Conservation (phyloP, 2,797 vertebrate species). For the Calcarius lapponicus region DNA sequence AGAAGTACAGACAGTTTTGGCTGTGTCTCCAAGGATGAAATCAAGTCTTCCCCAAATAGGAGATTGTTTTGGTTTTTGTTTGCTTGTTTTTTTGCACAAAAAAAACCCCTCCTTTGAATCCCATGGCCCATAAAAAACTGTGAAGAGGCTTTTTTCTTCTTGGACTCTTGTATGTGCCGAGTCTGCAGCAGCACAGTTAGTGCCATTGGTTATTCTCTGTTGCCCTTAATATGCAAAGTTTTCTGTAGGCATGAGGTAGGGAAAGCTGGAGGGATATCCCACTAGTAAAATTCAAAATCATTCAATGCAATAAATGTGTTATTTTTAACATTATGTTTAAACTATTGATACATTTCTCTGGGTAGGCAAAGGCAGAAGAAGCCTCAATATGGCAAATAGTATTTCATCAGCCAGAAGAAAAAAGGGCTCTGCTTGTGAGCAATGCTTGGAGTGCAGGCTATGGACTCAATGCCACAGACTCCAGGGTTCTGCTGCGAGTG, state of each 20-base stretch:
- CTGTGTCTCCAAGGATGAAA: background rate
- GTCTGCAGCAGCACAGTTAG: background rate
- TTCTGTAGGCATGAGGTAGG: fast-evolving
- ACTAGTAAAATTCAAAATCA: background rate
- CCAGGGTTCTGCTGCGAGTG: constrained; percentile 79
- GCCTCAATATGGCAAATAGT: constrained; percentile 79
- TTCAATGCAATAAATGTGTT: background rate
- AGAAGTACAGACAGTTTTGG: background rate
- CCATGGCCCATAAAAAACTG: background rate
- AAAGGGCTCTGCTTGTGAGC: constrained; percentile 70
- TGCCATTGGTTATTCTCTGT: background rate
- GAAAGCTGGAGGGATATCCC: background rate
- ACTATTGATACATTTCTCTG: background rate
- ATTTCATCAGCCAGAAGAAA: constrained; percentile 77
- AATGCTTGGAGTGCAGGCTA: constrained; percentile 81
- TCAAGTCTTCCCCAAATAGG: background rate
- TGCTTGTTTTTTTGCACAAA: background rate
- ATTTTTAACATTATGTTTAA: background rate
- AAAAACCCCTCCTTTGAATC: background rate
- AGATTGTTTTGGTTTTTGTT: too few species aligned
- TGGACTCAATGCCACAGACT: constrained; percentile 69
- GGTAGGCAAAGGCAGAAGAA: background rate
- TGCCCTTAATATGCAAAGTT: background rate
- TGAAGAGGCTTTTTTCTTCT: background rate
- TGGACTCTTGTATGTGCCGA: background rate